Percentiles rank a stretch among this genome's conserved stretches.
Conservation (phyloP, 2,888 invertebrate genomes). For the Amphiduros pacificus region DNA sequence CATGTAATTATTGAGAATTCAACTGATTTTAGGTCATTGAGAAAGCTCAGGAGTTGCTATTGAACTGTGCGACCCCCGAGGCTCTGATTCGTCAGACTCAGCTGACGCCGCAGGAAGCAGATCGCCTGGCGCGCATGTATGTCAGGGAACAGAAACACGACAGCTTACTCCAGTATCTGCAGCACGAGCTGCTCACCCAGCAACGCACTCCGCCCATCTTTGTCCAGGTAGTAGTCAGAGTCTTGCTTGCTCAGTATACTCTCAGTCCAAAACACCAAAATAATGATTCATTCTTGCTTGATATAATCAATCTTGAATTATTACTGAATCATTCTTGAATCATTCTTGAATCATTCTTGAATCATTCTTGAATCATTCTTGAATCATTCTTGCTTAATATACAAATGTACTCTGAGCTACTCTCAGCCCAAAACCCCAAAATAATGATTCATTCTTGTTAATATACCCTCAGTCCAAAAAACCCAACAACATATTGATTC, state of each 20-base stretch:
- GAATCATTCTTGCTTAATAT: no score
- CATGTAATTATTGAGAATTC: no score
- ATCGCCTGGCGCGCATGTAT: constrained; percentile 35
- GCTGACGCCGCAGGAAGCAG: constrained; percentile 27
- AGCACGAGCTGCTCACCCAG: constrained; percentile 9
- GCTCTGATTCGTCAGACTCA: constrained; percentile 37
- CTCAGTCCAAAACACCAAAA: background rate
- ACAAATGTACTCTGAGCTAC: no score
- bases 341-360: no score
- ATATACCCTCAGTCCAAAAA: no score
- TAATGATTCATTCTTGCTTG: constrained; percentile 1
- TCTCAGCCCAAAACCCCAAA: no score
- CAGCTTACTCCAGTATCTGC: constrained; percentile 40
- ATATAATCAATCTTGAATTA: no score
- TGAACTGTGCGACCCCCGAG: constrained; percentile 52
- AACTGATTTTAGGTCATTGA: constrained; percentile 21
- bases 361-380: no score
- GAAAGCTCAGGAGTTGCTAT: constrained; percentile 36
- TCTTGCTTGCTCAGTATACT: constrained; percentile 23
- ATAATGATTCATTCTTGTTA: no score
- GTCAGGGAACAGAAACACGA: constrained; percentile 45
- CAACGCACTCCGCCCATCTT: background rate
- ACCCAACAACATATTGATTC: no score
- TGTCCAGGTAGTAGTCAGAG: constrained; percentile 23
- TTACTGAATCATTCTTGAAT: no score